These are phyloP conservation scores for Monodelphis domestica DNA, from an alignment of 2,797 vertebrate genomes.

Conservation along the genomic window DNA sequence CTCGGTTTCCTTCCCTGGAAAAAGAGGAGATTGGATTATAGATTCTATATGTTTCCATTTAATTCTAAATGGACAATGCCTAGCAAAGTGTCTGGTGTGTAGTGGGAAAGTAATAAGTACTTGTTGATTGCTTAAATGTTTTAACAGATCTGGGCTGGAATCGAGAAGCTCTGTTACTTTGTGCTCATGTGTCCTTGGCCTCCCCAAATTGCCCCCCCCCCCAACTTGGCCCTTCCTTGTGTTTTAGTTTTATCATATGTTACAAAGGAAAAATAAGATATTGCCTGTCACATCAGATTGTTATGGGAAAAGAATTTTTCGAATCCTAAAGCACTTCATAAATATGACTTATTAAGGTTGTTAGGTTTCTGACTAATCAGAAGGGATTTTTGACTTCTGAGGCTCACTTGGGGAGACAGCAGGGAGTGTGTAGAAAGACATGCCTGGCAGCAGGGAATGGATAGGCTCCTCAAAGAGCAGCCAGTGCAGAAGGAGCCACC, in stretches of 20 bases:
- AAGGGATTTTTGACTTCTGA: constrained; percentile 18
- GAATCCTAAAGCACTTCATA: not conserved
- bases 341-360: not conserved
- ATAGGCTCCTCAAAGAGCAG: not conserved
- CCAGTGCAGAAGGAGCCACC: not conserved
- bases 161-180: not conserved
- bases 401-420: not conserved
- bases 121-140: not conserved
- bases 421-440: constrained; percentile 12
- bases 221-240: not conserved
- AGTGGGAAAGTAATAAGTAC: not conserved
- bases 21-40: not conserved
- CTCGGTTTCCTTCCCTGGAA: not conserved
- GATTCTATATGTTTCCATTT: not conserved
- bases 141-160: not conserved
- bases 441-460: not conserved
- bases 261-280: not conserved
- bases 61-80: not conserved
- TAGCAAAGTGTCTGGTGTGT: not conserved
- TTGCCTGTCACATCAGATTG: not conserved
- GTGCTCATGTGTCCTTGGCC: not conserved
- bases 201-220: not conserved
- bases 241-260: not conserved
- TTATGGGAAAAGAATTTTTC: not conserved
- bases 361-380: not conserved